A percentile compares a stretch with the other conserved stretches of the same genome.
Evolutionary conservation across 2,888 invertebrate genomes (phyloP).

Genomic region (Tachina fera): DNA sequence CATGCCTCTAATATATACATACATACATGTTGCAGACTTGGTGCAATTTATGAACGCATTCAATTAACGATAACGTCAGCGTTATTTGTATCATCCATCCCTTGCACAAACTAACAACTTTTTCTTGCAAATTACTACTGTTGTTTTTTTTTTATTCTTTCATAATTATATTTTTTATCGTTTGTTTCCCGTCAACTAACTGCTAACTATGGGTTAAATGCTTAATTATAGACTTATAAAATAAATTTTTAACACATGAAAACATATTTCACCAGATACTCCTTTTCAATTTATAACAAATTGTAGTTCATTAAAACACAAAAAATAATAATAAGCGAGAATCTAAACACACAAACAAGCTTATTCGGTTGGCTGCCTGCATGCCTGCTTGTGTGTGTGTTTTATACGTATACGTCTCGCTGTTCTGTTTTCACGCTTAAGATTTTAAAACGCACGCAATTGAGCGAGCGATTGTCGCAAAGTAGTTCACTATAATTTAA

Average conservation of each 20-base stretch:
- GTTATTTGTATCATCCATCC: no score
- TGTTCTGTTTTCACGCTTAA: conserved; percentile 17
- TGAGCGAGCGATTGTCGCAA: neutral
- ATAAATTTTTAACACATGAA: conserved; percentile 57
- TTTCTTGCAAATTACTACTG: no score
- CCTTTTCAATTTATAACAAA: conserved; percentile 58
- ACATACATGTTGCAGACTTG: neutral
- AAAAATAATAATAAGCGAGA: neutral
- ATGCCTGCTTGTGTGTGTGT: neutral
- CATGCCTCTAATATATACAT: no score
- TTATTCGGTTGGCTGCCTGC: neutral
- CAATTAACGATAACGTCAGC: neutral
- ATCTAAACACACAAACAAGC: conserved; percentile 23
- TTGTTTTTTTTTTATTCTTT: neutral
- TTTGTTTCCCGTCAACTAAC: conserved; percentile 47
- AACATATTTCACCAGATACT: conserved; percentile 53
- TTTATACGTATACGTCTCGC: no score
- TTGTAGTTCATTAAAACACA: conserved; percentile 49
- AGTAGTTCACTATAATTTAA: conserved; percentile 19
- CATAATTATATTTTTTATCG: conserved; percentile 3
- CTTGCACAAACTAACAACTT: no score
- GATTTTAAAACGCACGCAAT: conserved; percentile 12
- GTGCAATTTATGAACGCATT: neutral
- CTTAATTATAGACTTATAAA: conserved; percentile 55
- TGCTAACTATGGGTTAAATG: conserved; percentile 52